phyloP scores from a whole-genome alignment of 2,113 vertebrate species.

The Psophia crepitans region DNA sequence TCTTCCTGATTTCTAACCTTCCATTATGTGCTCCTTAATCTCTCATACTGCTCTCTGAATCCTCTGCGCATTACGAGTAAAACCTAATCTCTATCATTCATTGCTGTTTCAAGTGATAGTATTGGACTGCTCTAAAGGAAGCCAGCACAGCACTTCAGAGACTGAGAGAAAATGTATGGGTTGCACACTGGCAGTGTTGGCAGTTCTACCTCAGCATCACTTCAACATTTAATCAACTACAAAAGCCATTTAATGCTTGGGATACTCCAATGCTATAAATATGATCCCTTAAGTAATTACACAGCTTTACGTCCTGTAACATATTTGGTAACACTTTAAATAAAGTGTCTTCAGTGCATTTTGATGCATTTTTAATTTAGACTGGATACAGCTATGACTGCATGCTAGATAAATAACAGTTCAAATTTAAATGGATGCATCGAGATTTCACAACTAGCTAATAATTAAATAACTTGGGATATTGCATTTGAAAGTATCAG shows the following conservation, averaged over 20 bases:
- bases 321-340: constrained; percentile 56
- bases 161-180: neutral
- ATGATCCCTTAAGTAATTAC: constrained; percentile 57
- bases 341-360: constrained; percentile 36
- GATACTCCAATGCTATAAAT: constrained; percentile 46
- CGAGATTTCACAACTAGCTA: neutral
- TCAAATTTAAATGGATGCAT: constrained; percentile 22
- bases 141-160: constrained; percentile 1
- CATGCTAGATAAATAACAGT: constrained; percentile 18
- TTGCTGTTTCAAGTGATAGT: neutral
- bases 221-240: constrained; percentile 55
- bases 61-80: neutral
- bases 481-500: neutral
- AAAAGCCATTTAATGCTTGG: constrained; percentile 57
- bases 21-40: neutral
- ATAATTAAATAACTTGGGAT: constrained; percentile 37
- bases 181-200: neutral
- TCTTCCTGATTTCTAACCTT: neutral
- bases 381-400: neutral
- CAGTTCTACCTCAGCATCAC: constrained; percentile 15
- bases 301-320: constrained; percentile 51
- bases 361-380: constrained; percentile 41
- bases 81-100: neutral
- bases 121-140: neutral
- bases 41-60: neutral